phyloP scores from a whole-genome alignment of 2,797 vertebrate species.

The Platalea minor region DNA sequence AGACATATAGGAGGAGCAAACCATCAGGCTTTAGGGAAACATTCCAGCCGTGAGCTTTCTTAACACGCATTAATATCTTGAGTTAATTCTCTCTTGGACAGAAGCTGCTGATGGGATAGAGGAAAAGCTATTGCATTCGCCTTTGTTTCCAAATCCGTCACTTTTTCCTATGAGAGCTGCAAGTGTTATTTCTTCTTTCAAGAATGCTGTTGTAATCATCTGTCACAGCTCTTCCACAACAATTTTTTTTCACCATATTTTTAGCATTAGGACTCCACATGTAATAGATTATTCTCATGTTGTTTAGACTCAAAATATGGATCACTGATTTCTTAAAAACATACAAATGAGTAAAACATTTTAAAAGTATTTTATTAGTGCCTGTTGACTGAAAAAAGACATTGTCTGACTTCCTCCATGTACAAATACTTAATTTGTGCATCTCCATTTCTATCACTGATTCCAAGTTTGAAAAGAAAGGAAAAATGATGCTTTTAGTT shows the following conservation, averaged over 20 bases:
- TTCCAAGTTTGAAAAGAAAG: neutral
- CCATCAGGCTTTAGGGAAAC: neutral
- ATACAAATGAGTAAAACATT: neutral
- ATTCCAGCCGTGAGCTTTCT: neutral
- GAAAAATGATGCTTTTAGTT: neutral
- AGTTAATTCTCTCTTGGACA: neutral
- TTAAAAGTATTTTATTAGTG: neutral
- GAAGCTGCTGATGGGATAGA: neutral
- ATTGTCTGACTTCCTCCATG: neutral
- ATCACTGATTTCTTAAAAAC: neutral
- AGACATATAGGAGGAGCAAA: neutral
- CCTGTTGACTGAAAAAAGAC: neutral
- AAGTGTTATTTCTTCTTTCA: conserved; percentile 1
- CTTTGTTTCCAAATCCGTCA: neutral
- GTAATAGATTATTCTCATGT: neutral
- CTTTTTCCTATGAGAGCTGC: neutral
- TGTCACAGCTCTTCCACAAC: neutral
- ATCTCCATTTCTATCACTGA: neutral
- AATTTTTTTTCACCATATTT: neutral
- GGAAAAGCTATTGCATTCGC: neutral
- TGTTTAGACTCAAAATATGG: neutral
- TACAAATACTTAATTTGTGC: neutral
- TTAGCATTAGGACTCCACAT: neutral
- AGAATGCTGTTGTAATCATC: neutral
- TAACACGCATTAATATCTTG: neutral